Evolutionary conservation across 2,113 vertebrate genomes (phyloP).

Genomic region (Erinaceus europaeus): DNA sequence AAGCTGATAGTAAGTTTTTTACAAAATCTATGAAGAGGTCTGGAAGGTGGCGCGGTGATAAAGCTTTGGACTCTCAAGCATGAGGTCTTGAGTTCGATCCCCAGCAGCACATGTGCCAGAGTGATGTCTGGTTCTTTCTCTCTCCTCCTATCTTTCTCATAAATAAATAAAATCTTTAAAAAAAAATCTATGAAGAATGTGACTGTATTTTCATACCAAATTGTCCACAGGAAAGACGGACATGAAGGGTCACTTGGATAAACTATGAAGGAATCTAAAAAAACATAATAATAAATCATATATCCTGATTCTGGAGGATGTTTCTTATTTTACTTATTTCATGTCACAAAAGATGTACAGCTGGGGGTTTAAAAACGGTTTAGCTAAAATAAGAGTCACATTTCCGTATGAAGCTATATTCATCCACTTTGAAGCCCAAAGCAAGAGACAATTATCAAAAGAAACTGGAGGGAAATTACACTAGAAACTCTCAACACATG

Average conservation of each 20-base stretch:
- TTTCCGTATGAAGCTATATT: background rate
- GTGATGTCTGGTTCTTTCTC: too few species aligned
- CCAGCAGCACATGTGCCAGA: too few species aligned
- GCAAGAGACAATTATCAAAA: background rate
- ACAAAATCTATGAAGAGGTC: background rate
- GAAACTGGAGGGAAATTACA: background rate
- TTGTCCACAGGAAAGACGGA: background rate
- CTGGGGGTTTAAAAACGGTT: background rate
- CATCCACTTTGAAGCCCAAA: background rate
- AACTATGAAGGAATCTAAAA: background rate
- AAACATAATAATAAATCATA: background rate
- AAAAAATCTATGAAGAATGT: background rate
- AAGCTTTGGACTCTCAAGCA: too few species aligned
- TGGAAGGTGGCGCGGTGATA: too few species aligned
- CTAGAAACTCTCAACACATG: constrained; percentile 5
- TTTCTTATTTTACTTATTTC: background rate
- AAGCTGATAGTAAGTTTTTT: background rate
- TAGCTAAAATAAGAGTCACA: background rate
- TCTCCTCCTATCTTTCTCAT: too few species aligned
- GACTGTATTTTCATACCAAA: background rate
- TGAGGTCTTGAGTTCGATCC: too few species aligned
- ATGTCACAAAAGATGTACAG: background rate
- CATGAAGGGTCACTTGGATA: background rate
- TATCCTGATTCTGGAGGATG: background rate
- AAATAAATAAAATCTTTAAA: too few species aligned